Percentiles rank a stretch among this genome's conserved stretches.
phyloP scores from a whole-genome alignment of 92 coral and sea anemone species.

The Paragorgia papillata region DNA sequence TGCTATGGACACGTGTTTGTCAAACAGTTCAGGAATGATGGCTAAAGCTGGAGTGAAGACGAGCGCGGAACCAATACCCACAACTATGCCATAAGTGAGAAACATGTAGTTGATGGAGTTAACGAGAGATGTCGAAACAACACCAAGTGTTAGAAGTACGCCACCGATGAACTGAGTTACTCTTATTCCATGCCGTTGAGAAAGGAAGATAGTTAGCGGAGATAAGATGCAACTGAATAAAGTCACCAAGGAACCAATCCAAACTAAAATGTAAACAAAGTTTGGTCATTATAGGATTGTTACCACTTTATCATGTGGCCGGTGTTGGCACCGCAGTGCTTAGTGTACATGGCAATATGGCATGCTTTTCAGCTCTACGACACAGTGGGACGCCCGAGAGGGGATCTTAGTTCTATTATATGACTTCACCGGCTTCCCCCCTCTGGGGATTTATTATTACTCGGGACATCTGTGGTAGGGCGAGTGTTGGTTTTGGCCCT shows the following conservation, averaged over 20 bases:
- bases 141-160: conserved; percentile 22
- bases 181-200: conserved; percentile 24
- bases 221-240: conserved; percentile 12
- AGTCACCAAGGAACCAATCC: conserved; percentile 37
- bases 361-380: too few relatives aligned
- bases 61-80: conserved; percentile 38
- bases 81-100: conserved; percentile 37
- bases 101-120: conserved; percentile 36
- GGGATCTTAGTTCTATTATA: too few relatives aligned
- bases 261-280: background rate
- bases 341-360: too few relatives aligned
- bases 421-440: too few relatives aligned
- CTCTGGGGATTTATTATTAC: too few relatives aligned
- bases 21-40: conserved; percentile 46
- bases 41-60: conserved; percentile 30
- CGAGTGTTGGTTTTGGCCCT: too few relatives aligned
- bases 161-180: conserved; percentile 38
- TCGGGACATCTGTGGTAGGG: too few relatives aligned
- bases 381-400: too few relatives aligned
- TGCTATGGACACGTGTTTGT: conserved; percentile 40
- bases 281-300: too few relatives aligned
- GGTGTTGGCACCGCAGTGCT: too few relatives aligned
- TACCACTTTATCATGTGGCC: too few relatives aligned
- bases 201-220: conserved; percentile 30
- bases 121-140: conserved; percentile 39